Evolutionary conservation across 2,888 invertebrate genomes (phyloP).

Genomic region (Sesia apiformis): DNA sequence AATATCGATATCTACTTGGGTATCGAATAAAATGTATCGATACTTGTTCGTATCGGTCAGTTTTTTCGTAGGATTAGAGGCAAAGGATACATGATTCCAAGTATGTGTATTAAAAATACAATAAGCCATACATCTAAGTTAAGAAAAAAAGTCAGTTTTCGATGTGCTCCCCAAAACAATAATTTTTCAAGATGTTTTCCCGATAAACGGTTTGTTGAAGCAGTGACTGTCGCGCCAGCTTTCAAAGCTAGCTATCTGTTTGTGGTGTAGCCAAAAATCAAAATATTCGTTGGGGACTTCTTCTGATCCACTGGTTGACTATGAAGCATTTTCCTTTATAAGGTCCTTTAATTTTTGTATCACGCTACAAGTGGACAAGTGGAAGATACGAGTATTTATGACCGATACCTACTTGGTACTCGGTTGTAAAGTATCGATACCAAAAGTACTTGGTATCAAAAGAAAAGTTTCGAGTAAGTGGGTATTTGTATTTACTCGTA

Average conservation of each 20-base stretch:
- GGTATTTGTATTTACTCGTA: background rate
- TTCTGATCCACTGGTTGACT: too few relatives aligned
- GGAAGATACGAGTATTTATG: background rate
- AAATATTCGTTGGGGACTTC: too few relatives aligned
- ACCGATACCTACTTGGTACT: background rate
- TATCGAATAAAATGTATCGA: background rate
- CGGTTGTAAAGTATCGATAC: background rate
- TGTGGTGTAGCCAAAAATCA: too few relatives aligned
- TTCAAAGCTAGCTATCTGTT: background rate
- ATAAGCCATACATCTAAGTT: background rate
- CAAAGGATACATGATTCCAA: background rate
- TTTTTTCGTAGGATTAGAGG: background rate
- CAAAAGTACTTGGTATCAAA: background rate
- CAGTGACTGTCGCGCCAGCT: slow-evolving; percentile 7
- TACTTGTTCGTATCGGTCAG: background rate
- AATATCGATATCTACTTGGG: background rate
- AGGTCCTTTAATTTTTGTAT: too few relatives aligned
- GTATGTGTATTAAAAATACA: background rate
- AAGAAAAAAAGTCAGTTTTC: slow-evolving; percentile 2
- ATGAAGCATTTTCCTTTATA: too few relatives aligned
- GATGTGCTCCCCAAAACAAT: slow-evolving; percentile 1
- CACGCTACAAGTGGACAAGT: too few relatives aligned
- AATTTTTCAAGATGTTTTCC: slow-evolving; percentile 6
- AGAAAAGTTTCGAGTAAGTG: background rate
- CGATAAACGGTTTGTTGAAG: slow-evolving; percentile 6